Percentiles rank a stretch among this genome's conserved stretches.
phyloP scores from a whole-genome alignment of 1,140 invertebrate genomes.

The Drosophila varians region DNA sequence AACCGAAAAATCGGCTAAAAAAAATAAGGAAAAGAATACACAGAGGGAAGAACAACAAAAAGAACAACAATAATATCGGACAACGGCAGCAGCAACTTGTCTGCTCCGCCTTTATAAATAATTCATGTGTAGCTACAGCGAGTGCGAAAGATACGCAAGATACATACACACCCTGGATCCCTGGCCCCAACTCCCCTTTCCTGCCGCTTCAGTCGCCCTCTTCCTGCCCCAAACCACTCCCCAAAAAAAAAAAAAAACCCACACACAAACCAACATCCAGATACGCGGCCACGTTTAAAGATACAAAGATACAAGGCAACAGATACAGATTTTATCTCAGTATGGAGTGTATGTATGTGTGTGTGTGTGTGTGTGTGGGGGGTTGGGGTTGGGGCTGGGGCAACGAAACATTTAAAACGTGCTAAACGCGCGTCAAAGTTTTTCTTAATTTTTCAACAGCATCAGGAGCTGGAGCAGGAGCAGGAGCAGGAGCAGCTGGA shows the following conservation, averaged over 20 bases:
- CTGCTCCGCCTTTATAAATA: constrained; percentile 84
- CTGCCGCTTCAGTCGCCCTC: neutral
- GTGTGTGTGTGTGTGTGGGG: constrained; percentile 26
- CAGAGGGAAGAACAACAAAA: constrained; percentile 52
- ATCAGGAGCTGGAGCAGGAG: constrained; percentile 11
- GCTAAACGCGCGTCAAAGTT: constrained; percentile 81
- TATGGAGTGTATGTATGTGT: constrained; percentile 21
- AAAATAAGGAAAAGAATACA: constrained; percentile 61
- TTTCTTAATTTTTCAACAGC: constrained; percentile 81
- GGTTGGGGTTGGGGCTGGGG: constrained; percentile 33
- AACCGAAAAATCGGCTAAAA: constrained; percentile 43
- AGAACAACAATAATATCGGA: constrained; percentile 47
- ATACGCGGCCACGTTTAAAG: constrained; percentile 73
- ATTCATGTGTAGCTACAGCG: constrained; percentile 81
- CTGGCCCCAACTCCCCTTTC: constrained; percentile 1
- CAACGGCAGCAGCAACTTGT: constrained; percentile 79
- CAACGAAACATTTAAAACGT: constrained; percentile 79
- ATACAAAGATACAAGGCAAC: constrained; percentile 65
- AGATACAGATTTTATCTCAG: constrained; percentile 57
- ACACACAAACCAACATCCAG: constrained; percentile 24
- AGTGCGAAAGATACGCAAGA: constrained; percentile 79
- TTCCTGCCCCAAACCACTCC: constrained; percentile 23
- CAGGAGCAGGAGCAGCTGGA: constrained; percentile 5
- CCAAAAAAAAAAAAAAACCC: constrained; percentile 39
- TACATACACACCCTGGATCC: constrained; percentile 44